phyloP scores from a whole-genome alignment of 2,888 invertebrate species.

The Scaptodrosophila latifasciaeformis region DNA sequence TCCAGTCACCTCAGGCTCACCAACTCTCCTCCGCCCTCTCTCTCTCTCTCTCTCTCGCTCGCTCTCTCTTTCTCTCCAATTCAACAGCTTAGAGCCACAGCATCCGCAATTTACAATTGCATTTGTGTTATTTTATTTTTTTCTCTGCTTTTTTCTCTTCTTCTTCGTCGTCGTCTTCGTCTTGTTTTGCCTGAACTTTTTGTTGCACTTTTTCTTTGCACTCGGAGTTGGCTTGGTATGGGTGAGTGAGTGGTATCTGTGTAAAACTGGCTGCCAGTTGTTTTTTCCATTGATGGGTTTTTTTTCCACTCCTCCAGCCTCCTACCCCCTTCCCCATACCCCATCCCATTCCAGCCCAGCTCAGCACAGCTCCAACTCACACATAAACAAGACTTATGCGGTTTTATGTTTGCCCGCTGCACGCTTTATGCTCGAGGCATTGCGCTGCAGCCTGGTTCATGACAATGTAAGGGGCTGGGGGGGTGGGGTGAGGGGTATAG shows the following conservation, averaged over 20 bases:
- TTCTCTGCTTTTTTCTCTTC: slow-evolving; percentile 8
- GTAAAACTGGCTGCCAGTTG: slow-evolving; percentile 42
- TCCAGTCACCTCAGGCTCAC: too few relatives aligned
- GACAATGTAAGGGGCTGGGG: neutral
- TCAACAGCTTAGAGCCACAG: slow-evolving; percentile 4
- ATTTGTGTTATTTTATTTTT: slow-evolving; percentile 33
- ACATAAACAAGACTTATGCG: slow-evolving; percentile 12
- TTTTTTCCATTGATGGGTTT: slow-evolving; percentile 70
- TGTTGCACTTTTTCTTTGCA: slow-evolving; percentile 39
- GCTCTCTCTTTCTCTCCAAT: too few relatives aligned
- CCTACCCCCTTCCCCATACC: too few relatives aligned
- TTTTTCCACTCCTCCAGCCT: slow-evolving; percentile 30
- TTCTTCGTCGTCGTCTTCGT: slow-evolving; percentile 34
- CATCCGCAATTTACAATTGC: slow-evolving; percentile 62
- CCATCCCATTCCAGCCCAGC: slow-evolving; percentile 31
- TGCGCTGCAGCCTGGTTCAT: too few relatives aligned
- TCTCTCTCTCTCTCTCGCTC: too few relatives aligned
- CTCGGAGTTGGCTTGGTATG: slow-evolving; percentile 26
- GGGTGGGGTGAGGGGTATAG: slow-evolving; percentile 2
- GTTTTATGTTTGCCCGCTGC: slow-evolving; percentile 28
- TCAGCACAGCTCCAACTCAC: slow-evolving; percentile 15
- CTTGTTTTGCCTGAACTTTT: slow-evolving; percentile 30
- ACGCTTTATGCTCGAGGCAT: slow-evolving; percentile 38
- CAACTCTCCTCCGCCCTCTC: too few relatives aligned
- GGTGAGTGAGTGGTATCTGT: slow-evolving; percentile 19